Evolutionary conservation across 2,113 vertebrate genomes (phyloP).

Genomic region (Myotis yumanensis): DNA sequence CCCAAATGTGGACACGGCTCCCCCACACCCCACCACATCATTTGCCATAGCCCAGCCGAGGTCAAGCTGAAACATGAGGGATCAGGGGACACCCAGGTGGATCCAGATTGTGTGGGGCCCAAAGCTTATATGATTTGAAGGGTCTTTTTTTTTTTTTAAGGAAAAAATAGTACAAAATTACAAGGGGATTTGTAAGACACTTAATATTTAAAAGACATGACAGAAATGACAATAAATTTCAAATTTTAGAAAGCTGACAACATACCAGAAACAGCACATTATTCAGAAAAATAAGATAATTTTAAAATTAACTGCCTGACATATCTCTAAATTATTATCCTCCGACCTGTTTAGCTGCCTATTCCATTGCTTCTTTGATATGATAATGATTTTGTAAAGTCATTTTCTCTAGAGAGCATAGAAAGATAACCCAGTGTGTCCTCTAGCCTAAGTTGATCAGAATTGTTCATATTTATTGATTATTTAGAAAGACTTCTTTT

Average conservation of each 20-base stretch:
- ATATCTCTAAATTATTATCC: not conserved
- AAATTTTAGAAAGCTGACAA: conserved; percentile 14
- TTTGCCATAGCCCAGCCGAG: not conserved
- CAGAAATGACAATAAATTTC: not conserved
- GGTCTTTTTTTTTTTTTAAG: not conserved
- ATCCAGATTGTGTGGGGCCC: not conserved
- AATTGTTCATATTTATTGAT: not conserved
- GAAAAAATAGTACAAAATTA: not conserved
- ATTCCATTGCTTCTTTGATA: not conserved
- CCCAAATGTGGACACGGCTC: not conserved
- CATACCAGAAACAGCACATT: not conserved
- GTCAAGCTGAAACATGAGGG: not conserved
- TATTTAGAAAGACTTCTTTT: not conserved
- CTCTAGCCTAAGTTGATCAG: not conserved
- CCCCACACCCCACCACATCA: not conserved
- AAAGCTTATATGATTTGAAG: not conserved
- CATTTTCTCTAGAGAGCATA: not conserved
- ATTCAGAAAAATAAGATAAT: not conserved
- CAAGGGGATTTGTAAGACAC: not conserved
- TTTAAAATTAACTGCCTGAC: not conserved
- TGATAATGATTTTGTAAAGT: not conserved
- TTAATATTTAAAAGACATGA: not conserved
- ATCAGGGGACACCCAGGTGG: not conserved
- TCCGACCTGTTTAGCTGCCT: not conserved
- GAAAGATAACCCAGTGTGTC: not conserved